Percentiles rank a stretch among this genome's conserved stretches.
These are phyloP conservation scores for Pseudomyrmex sp. DNA, from an alignment of 1,140 invertebrate species.

Conservation along the genomic window DNA sequence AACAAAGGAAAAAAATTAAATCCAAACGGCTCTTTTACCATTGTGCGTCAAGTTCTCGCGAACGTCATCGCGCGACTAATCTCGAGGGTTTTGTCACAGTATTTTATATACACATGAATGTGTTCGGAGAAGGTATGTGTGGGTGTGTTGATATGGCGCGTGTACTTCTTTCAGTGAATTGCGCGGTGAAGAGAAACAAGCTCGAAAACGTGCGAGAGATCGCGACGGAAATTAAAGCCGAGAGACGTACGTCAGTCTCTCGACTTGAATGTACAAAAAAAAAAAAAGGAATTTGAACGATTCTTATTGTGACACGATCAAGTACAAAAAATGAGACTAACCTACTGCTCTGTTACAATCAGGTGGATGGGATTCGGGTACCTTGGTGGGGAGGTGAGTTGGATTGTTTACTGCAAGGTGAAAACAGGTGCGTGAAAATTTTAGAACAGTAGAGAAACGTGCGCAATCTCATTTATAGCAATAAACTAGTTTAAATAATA, in stretches of 20 bases:
- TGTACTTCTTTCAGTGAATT: too few relatives aligned
- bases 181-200: background rate
- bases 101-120: background rate
- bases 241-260: background rate
- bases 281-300: background rate
- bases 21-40: background rate
- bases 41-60: background rate
- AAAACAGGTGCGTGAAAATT: conserved; percentile 65
- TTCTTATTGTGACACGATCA: background rate
- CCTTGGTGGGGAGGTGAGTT: conserved; percentile 68
- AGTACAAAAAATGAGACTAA: conserved; percentile 43
- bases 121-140: conserved; percentile 24
- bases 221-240: background rate
- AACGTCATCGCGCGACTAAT: background rate
- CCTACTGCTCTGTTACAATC: conserved; percentile 65
- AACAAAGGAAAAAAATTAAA: background rate
- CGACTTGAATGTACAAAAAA: background rate
- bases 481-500: conserved; percentile 32
- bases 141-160: too few relatives aligned
- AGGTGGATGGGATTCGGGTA: conserved; percentile 66
- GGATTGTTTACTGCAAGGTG: conserved; percentile 74
- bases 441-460: conserved; percentile 17
- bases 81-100: background rate
- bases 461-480: conserved; percentile 24
- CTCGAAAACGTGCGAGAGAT: background rate